Conservation (phyloP, 2,888 invertebrate species). For the Caenorhabditis wallacei region DNA sequence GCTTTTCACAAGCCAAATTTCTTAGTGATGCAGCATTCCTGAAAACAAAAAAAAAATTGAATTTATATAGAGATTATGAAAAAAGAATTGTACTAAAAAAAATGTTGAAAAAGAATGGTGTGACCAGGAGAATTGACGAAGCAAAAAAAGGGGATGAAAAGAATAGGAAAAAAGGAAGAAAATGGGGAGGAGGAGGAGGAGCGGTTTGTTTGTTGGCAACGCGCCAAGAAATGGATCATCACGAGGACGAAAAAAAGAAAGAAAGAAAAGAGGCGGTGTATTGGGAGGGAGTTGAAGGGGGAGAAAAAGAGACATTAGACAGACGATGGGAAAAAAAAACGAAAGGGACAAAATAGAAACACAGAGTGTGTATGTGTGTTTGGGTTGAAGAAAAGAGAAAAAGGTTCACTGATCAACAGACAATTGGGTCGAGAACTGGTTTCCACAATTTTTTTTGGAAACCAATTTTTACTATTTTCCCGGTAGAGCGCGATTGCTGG, state of each 20-base stretch:
- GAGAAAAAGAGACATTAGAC: slow-evolving; percentile 26
- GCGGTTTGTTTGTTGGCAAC: slow-evolving; percentile 64
- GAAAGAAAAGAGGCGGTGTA: slow-evolving; percentile 25
- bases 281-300: too few species aligned
- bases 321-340: slow-evolving; percentile 4
- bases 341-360: slow-evolving; percentile 13
- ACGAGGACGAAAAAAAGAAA: slow-evolving; percentile 41
- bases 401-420: slow-evolving; percentile 45
- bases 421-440: slow-evolving; percentile 34
- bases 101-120: slow-evolving; percentile 10
- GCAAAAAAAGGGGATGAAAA: slow-evolving; percentile 7
- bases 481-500: too few species aligned
- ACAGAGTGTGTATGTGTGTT: background rate
- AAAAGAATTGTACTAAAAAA: background rate
- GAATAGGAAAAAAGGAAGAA: background rate
- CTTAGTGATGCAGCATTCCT: slow-evolving; percentile 49
- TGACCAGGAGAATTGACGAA: slow-evolving; percentile 1
- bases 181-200: slow-evolving; percentile 39
- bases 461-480: too few species aligned
- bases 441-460: background rate
- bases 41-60: slow-evolving; percentile 11
- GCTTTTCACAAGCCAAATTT: slow-evolving; percentile 31
- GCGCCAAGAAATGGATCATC: slow-evolving; percentile 64
- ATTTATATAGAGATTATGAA: background rate
- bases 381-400: slow-evolving; percentile 3